These are phyloP conservation scores for Rousettus leschenaultii DNA, from an alignment of 2,113 vertebrate genomes.

Conservation along the genomic window DNA sequence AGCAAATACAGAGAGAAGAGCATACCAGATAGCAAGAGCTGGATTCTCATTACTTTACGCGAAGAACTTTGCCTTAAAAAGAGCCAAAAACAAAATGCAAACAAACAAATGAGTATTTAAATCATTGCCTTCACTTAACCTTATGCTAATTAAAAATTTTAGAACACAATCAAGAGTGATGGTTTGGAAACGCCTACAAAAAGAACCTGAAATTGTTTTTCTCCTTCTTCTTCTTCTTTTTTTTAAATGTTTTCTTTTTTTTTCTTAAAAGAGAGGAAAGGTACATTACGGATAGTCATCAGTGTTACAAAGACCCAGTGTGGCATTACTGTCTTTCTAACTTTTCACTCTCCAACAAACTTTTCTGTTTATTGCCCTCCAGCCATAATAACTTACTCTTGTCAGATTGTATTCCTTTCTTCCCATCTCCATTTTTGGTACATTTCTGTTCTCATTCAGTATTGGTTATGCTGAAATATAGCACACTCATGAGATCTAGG, in stretches of 20 bases:
- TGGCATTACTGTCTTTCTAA: background rate
- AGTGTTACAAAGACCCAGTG: background rate
- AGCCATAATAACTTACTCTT: slow-evolving; percentile 1
- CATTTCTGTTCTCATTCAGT: background rate
- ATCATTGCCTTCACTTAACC: background rate
- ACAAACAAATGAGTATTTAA: background rate
- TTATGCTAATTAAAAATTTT: background rate
- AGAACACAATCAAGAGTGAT: background rate
- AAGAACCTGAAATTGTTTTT: background rate
- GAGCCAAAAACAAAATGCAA: background rate
- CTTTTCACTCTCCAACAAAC: background rate
- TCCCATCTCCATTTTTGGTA: background rate
- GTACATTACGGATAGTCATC: background rate
- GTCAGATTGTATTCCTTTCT: background rate
- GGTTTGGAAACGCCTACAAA: background rate
- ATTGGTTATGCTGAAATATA: background rate
- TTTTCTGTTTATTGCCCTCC: background rate
- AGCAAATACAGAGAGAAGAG: background rate
- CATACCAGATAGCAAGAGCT: background rate
- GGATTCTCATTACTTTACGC: background rate
- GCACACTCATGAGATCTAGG: background rate
- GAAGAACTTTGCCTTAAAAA: background rate
- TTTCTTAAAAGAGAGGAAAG: background rate
- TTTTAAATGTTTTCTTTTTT: background rate
- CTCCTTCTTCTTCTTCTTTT: too few species aligned